A percentile compares a stretch with the other conserved stretches of the same genome.
These are phyloP conservation scores for Aspidapion aeneum DNA, from an alignment of 2,888 invertebrate genomes.

Conservation along the genomic window DNA sequence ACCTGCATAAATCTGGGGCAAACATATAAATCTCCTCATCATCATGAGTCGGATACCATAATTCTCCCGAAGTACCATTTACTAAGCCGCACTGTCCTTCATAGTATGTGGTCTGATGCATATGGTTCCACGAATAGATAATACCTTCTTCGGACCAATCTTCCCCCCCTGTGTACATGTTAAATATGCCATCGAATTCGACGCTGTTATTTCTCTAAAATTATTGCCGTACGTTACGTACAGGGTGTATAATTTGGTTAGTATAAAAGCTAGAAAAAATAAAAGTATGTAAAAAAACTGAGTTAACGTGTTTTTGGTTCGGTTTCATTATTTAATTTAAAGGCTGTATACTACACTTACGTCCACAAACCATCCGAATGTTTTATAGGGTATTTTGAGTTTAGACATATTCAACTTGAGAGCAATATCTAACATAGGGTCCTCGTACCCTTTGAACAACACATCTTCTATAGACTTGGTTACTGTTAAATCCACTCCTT, in stretches of 20 bases:
- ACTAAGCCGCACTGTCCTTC: slow-evolving; percentile 61
- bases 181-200: slow-evolving; percentile 72
- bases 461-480: slow-evolving; percentile 65
- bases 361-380: slow-evolving; percentile 82
- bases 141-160: slow-evolving; percentile 66
- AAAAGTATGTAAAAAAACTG: no score
- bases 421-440: slow-evolving; percentile 61
- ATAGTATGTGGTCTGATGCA: slow-evolving; percentile 53
- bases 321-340: no score
- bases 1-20: slow-evolving; percentile 78
- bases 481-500: slow-evolving; percentile 54
- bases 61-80: slow-evolving; percentile 73
- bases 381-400: slow-evolving; percentile 62
- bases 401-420: slow-evolving; percentile 51
- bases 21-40: slow-evolving; percentile 62
- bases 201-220: slow-evolving; percentile 69
- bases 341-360: slow-evolving; percentile 62
- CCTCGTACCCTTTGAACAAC: slow-evolving; percentile 80
- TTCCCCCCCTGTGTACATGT: slow-evolving; percentile 68
- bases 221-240: slow-evolving; percentile 12
- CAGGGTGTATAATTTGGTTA: slow-evolving; percentile 1
- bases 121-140: slow-evolving; percentile 67
- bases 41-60: slow-evolving; percentile 68
- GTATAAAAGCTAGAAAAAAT: slow-evolving; percentile 4
- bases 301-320: no score